A percentile compares a stretch with the other conserved stretches of the same genome.
Conservation (phyloP, 1,140 invertebrate genomes). For the Listronotus bonariensis region DNA sequence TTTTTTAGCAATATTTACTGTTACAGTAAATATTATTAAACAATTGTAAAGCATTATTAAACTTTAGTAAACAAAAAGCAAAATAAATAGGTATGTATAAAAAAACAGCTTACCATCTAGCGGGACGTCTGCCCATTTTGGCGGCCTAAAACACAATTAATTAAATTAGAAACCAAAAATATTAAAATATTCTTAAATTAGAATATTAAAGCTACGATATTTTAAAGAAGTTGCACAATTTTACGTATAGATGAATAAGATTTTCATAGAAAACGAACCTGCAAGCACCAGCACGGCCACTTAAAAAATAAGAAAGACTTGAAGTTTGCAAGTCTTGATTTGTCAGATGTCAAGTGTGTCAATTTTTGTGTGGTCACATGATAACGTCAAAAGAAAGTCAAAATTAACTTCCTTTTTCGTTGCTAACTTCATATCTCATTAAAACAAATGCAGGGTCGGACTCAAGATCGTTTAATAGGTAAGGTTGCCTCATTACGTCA, state of each 20-base stretch:
- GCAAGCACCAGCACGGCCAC: no score
- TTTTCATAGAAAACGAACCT: slow-evolving; percentile 36
- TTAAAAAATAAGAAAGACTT: no score
- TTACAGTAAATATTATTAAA: neutral
- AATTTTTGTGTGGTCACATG: no score
- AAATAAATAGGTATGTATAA: slow-evolving; percentile 21
- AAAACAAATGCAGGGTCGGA: no score
- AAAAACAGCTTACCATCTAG: slow-evolving; percentile 52
- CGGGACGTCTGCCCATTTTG: slow-evolving; percentile 55
- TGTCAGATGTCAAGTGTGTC: no score
- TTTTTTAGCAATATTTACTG: neutral
- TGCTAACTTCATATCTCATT: no score
- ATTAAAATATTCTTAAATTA: slow-evolving; percentile 3
- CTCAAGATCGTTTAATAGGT: no score
- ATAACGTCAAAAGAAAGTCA: no score
- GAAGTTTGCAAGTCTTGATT: no score
- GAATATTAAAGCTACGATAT: slow-evolving; percentile 1
- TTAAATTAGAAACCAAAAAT: slow-evolving; percentile 17
- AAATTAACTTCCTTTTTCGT: no score
- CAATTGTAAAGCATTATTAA: neutral
- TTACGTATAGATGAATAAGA: slow-evolving; percentile 36
- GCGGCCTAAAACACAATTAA: slow-evolving; percentile 48
- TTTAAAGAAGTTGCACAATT: slow-evolving; percentile 8
- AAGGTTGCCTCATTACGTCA: no score
- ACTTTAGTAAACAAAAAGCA: neutral